Evolutionary conservation across 2,888 invertebrate genomes (phyloP).

Genomic region (Pachycephus smyrnensis): DNA sequence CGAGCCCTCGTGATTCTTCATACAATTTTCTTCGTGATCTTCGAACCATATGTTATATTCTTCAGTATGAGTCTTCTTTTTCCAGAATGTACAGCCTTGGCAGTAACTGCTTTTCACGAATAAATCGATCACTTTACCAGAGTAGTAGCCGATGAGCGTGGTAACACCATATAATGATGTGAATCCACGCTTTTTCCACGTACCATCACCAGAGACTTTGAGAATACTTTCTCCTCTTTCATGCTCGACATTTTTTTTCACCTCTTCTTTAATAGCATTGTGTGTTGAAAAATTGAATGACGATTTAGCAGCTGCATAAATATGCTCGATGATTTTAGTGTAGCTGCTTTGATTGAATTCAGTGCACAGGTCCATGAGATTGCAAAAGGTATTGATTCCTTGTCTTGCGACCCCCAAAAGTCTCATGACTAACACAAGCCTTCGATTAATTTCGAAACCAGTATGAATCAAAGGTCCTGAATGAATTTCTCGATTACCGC

Average conservation of each 20-base stretch:
- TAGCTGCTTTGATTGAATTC: constrained; percentile 21
- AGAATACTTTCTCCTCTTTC: constrained; percentile 22
- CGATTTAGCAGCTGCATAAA: constrained; percentile 16
- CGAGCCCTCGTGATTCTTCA: constrained; percentile 7
- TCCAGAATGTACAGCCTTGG: constrained; percentile 15
- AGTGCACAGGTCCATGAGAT: constrained; percentile 29
- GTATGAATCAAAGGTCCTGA: constrained; percentile 28
- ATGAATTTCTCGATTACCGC: constrained; percentile 27
- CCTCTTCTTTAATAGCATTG: constrained; percentile 27
- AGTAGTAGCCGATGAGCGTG: constrained; percentile 26
- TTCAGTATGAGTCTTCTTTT: constrained; percentile 11
- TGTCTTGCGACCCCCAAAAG: constrained; percentile 34
- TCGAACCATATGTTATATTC: constrained; percentile 17
- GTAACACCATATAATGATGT: constrained; percentile 27
- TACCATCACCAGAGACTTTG: constrained; percentile 25
- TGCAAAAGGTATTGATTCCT: constrained; percentile 37
- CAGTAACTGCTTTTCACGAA: constrained; percentile 19
- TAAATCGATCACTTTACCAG: constrained; percentile 25
- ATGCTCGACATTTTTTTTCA: constrained; percentile 21
- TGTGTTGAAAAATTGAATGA: constrained; percentile 19
- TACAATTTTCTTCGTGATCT: constrained; percentile 12
- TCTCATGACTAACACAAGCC: constrained; percentile 36
- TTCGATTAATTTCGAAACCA: constrained; percentile 34
- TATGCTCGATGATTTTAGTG: constrained; percentile 11
- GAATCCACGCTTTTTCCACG: constrained; percentile 23